Evolutionary conservation across 2,797 vertebrate genomes (phyloP), one percentile per base, ranked within the genome.

Genomic region (Halcyon chelicuti): DNA sequence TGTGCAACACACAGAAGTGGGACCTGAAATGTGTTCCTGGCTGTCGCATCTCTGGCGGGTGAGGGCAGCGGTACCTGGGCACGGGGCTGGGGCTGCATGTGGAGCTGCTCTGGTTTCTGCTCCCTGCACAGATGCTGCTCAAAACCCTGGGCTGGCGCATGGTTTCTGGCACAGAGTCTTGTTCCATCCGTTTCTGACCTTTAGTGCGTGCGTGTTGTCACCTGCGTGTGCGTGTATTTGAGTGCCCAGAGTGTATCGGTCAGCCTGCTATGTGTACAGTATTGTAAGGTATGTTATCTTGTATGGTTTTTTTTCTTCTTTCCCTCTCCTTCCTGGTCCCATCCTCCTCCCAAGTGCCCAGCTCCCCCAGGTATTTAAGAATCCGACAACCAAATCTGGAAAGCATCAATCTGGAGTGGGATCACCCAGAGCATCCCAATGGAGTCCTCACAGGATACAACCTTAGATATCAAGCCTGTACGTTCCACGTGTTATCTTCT

Each of bases 361-460:
- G 98, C 39, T 96, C 98, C 91, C 99, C 99, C 7, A 98, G 98
- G 93, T 99, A 98, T 94, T 99, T 99, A 96, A 98, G 98, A 93
- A 99, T 99, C 93, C 98, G 98, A 72, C 98, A 99, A 84, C 98
- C 98, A 96, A 98, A 98, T 88, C 95, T 98, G 92, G 98, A 99
- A 73, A 95, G 81, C 33, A 97, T 99, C 97, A 97, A 98, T 88
- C 96, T 99, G 92, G 98, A 99, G 68, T 99, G 99, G 99, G 99
- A 98, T 42, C 99, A 98, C 86, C 99, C 99, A 18, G 97, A 98
- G 37, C 99, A 99, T 89, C 99, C 99, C 57, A 99, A 99, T 10
- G 99, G 99, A 71, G 97, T 99, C 94, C 97, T 99, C 95, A 99
- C 98, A 18, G 99, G 99, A 96, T 99, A 99, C 97, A 98, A 86